phyloP scores from a whole-genome alignment of 2,113 vertebrate genomes.

The Nesoenas mayeri region DNA sequence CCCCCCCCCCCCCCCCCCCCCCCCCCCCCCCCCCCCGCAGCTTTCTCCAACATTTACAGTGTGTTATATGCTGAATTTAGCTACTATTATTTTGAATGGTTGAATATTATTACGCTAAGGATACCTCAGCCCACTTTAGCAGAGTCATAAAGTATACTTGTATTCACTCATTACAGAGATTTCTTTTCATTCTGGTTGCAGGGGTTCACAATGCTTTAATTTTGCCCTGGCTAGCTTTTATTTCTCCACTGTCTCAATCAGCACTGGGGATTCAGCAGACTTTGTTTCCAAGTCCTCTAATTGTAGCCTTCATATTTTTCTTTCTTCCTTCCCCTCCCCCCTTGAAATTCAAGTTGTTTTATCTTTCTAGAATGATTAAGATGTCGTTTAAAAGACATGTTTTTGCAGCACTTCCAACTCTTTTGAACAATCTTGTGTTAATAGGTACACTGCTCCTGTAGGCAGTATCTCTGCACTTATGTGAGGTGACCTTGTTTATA shows the following conservation, averaged over 20 bases:
- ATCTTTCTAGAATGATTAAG: background rate
- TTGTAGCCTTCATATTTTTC: background rate
- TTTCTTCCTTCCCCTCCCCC: no score
- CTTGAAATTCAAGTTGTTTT: background rate
- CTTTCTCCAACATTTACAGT: background rate
- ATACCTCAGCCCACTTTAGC: background rate
- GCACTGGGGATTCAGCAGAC: background rate
- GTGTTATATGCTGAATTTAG: background rate
- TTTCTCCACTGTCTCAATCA: background rate
- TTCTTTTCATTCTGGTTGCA: background rate
- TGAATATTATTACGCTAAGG: background rate
- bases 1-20: no score
- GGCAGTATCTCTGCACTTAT: background rate
- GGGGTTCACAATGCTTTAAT: background rate
- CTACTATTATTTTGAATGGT: background rate
- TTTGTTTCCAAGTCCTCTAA: background rate
- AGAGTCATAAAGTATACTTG: background rate
- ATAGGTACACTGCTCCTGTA: background rate
- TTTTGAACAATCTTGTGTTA: background rate
- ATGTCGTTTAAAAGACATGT: background rate
- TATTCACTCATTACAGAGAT: background rate
- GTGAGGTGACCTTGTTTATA: background rate
- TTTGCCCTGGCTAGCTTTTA: background rate
- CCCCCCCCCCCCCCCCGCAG: no score
- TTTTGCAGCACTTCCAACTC: background rate